Base-by-base conservation (phyloP, 2,797 vertebrate species). In the Hippoglossus hippoglossus region DNA sequence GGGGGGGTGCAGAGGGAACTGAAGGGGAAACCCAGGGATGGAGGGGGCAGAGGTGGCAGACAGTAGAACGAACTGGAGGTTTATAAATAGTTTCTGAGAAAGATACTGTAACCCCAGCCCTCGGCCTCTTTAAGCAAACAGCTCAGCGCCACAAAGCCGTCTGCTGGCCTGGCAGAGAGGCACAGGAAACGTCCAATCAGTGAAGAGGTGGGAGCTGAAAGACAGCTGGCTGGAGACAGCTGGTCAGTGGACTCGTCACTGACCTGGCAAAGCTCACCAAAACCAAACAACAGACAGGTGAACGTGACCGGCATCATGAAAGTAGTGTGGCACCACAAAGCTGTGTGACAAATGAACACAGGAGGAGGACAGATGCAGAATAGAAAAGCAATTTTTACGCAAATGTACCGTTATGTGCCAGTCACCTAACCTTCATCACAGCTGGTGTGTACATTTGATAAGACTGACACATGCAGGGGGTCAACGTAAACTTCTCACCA, bases 31-130 rank as follows among this genome's bases (percentile, higher is more conserved):
- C 50, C 55, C 61, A 25, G 54, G 22, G 58, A 34, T 64, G 63
- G 46, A 62, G 67, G 75, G 70, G 15, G 68, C 63, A 58, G 63
- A 67, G 62, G 73, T 74, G 57, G 73, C 51, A 73, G 71, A 86
- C 64, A 73, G 77, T 31, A 74, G 77, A 80, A 66, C 50, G 72
- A 63, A 56, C 73, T 68, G 62, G 64, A 67, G 71, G 64, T 70
- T 83, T 93, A 94, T 87, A 93, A 90, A 92, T 93, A 94, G 87
- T 81, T 70, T 39, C 34, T 67, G 88, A 87, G 91, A 89, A 83
- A 89, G 88, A 92, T 81, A 85, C 77, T 75, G 86, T 75, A 82
- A 85, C 73, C 51, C 63, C 75, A 81, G 77, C 74, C 47, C 7
- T 31, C 11, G 12, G 39, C 50, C 49, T 52, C 80, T 85, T 83